phyloP scores from a whole-genome alignment of 1,140 invertebrate species.

The Magallana gigas region DNA sequence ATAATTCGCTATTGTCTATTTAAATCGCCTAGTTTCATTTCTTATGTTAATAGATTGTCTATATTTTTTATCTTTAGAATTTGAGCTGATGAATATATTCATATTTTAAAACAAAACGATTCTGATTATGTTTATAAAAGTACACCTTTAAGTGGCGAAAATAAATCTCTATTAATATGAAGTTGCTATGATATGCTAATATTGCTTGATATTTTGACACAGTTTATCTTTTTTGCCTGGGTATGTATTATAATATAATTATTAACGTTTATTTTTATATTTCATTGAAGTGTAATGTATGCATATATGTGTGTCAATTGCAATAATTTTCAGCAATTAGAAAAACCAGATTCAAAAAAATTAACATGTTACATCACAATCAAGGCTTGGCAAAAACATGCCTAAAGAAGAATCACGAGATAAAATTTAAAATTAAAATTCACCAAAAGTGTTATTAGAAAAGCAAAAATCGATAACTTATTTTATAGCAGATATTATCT shows the following conservation, averaged over 20 bases:
- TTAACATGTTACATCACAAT: conserved; percentile 7
- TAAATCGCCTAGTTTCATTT: neutral
- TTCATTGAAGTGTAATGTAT: neutral
- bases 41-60: conserved; percentile 5
- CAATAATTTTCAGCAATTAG: neutral
- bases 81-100: conserved; percentile 31
- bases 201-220: too few relatives aligned
- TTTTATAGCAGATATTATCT: too few relatives aligned
- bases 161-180: conserved; percentile 25
- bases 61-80: neutral
- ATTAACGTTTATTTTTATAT: neutral
- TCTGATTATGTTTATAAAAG: neutral
- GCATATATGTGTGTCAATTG: neutral
- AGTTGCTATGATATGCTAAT: neutral
- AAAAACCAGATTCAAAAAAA: neutral
- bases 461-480: too few relatives aligned
- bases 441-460: too few relatives aligned
- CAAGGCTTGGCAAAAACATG: neutral
- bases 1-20: conserved; percentile 29
- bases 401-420: too few relatives aligned
- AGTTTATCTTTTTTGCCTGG: too few relatives aligned
- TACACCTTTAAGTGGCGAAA: conserved; percentile 1
- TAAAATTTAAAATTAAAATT: too few relatives aligned
- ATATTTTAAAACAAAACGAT: neutral
- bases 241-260: too few relatives aligned